These are phyloP conservation scores for Entomyzon cyanotis DNA, from an alignment of 2,113 vertebrate genomes.

Conservation along the genomic window DNA sequence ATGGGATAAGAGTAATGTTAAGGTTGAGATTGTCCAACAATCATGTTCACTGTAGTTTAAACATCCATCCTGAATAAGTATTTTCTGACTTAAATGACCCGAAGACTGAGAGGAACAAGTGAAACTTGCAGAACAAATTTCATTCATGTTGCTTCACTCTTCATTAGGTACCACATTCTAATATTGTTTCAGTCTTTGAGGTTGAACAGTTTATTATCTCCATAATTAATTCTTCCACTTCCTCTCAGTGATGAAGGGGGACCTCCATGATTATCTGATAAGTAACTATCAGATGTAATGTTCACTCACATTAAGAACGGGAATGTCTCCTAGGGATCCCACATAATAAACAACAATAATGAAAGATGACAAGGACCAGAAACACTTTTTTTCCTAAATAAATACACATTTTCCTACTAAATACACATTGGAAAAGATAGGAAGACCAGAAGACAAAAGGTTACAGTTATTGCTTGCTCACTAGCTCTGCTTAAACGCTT, in stretches of 20 bases:
- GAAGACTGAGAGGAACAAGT: background rate
- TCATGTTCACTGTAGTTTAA: background rate
- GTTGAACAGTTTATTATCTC: background rate
- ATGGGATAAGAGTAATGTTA: background rate
- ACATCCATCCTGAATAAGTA: background rate
- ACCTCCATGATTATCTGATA: background rate
- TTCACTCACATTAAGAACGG: background rate
- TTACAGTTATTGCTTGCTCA: background rate
- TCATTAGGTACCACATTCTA: background rate
- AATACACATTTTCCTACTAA: background rate
- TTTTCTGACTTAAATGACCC: background rate
- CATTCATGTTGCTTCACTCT: background rate
- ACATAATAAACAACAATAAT: background rate
- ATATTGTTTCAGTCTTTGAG: background rate
- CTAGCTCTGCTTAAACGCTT: background rate
- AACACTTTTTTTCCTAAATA: background rate
- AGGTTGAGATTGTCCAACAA: background rate
- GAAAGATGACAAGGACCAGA: background rate
- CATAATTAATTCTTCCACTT: background rate
- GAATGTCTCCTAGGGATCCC: background rate
- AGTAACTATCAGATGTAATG: rapidly evolving
- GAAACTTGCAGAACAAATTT: background rate
- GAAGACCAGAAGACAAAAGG: background rate
- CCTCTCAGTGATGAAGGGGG: background rate
- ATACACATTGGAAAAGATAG: background rate